Percentiles rank a stretch among this genome's conserved stretches.
phyloP scores from a whole-genome alignment of 2,113 vertebrate genomes.

The Gracilinanus agilis region DNA sequence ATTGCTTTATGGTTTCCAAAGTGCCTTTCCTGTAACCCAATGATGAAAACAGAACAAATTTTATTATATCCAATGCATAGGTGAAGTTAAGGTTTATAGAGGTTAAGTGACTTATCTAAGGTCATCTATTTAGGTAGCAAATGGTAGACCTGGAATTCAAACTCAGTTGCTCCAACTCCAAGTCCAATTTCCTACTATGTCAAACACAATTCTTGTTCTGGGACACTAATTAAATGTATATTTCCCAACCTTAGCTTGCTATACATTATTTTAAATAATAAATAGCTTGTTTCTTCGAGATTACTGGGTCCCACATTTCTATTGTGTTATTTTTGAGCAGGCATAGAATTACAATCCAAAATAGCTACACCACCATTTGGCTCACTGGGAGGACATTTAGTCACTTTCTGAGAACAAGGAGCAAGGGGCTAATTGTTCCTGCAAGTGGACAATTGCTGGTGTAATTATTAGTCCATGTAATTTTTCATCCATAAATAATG shows the following conservation, averaged over 20 bases:
- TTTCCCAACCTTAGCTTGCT: constrained; percentile 24
- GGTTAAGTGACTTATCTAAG: neutral
- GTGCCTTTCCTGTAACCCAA: neutral
- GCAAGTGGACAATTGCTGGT: constrained; percentile 79
- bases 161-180: neutral
- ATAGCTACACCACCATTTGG: constrained; percentile 56
- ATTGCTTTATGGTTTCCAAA: neutral
- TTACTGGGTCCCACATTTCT: constrained; percentile 2
- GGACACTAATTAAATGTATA: neutral
- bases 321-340: constrained; percentile 57
- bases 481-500: constrained; percentile 77
- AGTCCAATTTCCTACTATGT: neutral
- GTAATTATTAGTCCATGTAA: constrained; percentile 78
- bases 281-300: neutral
- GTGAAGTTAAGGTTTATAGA: too few relatives aligned
- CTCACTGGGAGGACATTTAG: constrained; percentile 75
- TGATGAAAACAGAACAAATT: neutral
- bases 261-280: neutral
- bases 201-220: neutral
- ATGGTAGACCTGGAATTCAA: neutral
- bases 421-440: constrained; percentile 81
- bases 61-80: too few relatives aligned
- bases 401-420: constrained; percentile 76
- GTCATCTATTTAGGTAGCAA: neutral
- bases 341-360: constrained; percentile 58